Evolutionary conservation across 2,888 invertebrate genomes (phyloP), one percentile per base, ranked within the genome.

Genomic region (Nyleta sp.): DNA sequence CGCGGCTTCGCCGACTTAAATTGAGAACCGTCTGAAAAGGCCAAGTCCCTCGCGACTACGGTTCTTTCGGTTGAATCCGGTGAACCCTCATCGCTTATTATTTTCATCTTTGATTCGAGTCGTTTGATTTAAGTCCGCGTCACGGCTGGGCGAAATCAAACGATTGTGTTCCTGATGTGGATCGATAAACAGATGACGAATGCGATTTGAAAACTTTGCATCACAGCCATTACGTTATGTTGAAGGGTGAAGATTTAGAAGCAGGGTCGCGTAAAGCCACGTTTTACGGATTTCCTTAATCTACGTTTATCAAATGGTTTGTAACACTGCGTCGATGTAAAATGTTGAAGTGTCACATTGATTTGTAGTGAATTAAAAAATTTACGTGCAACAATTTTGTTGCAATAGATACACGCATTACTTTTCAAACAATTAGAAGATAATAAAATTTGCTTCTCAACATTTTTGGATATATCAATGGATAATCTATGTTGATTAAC

Each of bases 101-200:
- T 86, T 85, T 85, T 83, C 85, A 85, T 86, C 86, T 86, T 84
- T 85, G 86, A 87, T 87, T 88, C 82, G 78, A 86, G 81, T 75
- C 83, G 82, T 84, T 84, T 84, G 82, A 83, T 82, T 82, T 76
- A 60, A 53, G 71, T 52, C 35, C 68, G 67, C 60, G 75, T 71
- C 53, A 62, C 44, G 53, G 73, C 65, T 65, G 65, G 33, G 50
- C 11, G 57, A 76, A 70, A 76, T 70, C 75, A 82, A 86, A 84
- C 84, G 84, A 82, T 86, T 84, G 81, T 84, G 85, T 68, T 85
- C 80, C 65, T 85, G 87, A 87, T 87, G 81, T 83, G 74, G 80
- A 85, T 81, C 82, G 83, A 86, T 82, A 81, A 81, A 78, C 57
- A 76, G 62, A 64, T 67, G 72, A 78, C 78, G 71, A 70, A 62